Evolutionary conservation across 2,888 invertebrate genomes (phyloP).

Genomic region (Dryomyza anilis): DNA sequence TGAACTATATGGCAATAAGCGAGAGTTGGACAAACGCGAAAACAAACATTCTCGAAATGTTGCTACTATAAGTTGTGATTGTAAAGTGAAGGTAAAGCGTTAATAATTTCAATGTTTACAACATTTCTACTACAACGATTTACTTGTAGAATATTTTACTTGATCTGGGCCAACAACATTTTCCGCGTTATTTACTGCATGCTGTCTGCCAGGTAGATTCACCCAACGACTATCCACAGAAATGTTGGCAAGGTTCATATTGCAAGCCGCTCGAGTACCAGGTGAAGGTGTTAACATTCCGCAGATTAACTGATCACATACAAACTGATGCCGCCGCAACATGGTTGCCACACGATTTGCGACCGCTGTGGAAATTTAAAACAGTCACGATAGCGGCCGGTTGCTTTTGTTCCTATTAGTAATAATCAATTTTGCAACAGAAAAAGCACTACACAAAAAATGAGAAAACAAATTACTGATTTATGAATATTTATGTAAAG

Average conservation of each 20-base stretch:
- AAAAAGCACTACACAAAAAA: too few species aligned
- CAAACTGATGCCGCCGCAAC: slow-evolving; percentile 44
- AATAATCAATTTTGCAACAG: too few species aligned
- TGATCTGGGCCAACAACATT: slow-evolving; percentile 54
- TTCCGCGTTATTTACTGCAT: slow-evolving; percentile 56
- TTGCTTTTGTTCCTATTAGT: slow-evolving; percentile 53
- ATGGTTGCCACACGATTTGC: slow-evolving; percentile 45
- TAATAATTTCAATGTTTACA: not conserved
- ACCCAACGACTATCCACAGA: slow-evolving; percentile 40
- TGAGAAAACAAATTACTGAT: not conserved
- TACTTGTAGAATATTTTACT: slow-evolving; percentile 50
- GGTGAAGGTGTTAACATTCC: slow-evolving; percentile 53
- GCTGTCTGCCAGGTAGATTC: slow-evolving; percentile 54
- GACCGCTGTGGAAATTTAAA: slow-evolving; percentile 54
- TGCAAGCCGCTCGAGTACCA: slow-evolving; percentile 58
- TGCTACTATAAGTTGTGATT: slow-evolving; percentile 51
- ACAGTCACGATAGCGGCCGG: slow-evolving; percentile 58
- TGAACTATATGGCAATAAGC: slow-evolving; percentile 49
- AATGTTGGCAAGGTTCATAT: slow-evolving; percentile 54
- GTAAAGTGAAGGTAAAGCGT: slow-evolving; percentile 53
- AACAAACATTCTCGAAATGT: slow-evolving; percentile 40
- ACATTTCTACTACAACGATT: not conserved
- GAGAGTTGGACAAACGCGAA: slow-evolving; percentile 32
- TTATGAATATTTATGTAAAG: too few species aligned
- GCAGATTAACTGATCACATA: slow-evolving; percentile 38